phyloP scores from a whole-genome alignment of 2,797 vertebrate species.

The Semaprochilodus insignis region DNA sequence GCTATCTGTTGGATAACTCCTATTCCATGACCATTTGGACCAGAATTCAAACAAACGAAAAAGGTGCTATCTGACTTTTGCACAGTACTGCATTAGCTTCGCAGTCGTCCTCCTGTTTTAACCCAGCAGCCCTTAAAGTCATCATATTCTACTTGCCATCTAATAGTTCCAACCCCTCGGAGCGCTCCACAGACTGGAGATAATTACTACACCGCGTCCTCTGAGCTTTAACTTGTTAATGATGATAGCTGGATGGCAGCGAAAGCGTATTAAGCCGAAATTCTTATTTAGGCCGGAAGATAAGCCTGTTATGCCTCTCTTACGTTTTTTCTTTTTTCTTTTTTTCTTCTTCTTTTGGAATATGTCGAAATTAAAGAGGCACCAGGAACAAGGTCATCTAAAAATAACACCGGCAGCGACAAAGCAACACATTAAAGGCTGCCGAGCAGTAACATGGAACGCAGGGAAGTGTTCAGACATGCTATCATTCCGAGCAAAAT shows the following conservation, averaged over 20 bases:
- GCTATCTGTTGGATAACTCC: too few species aligned
- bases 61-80: too few species aligned
- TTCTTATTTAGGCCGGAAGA: slow-evolving; percentile 28
- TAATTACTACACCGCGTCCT: slow-evolving; percentile 39
- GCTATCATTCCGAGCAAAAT: background rate
- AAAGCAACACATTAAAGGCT: background rate
- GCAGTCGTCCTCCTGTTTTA: background rate
- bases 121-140: slow-evolving; percentile 12
- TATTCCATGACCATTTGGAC: too few species aligned
- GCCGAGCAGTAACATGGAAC: background rate
- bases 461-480: background rate
- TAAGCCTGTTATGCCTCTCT: slow-evolving; percentile 21
- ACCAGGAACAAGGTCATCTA: slow-evolving; percentile 23
- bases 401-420: slow-evolving; percentile 25
- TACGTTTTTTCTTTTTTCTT: background rate
- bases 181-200: slow-evolving; percentile 2
- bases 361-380: slow-evolving; percentile 22
- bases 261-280: slow-evolving; percentile 4
- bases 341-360: background rate
- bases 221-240: slow-evolving; percentile 34
- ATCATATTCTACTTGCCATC: background rate
- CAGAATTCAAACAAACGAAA: too few species aligned
- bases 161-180: slow-evolving; percentile 8
- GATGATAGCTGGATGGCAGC: slow-evolving; percentile 36
- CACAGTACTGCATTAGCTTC: too few species aligned